Evolutionary conservation across 2,797 vertebrate species (phyloP).

Genomic region (Staurois parvus): DNA sequence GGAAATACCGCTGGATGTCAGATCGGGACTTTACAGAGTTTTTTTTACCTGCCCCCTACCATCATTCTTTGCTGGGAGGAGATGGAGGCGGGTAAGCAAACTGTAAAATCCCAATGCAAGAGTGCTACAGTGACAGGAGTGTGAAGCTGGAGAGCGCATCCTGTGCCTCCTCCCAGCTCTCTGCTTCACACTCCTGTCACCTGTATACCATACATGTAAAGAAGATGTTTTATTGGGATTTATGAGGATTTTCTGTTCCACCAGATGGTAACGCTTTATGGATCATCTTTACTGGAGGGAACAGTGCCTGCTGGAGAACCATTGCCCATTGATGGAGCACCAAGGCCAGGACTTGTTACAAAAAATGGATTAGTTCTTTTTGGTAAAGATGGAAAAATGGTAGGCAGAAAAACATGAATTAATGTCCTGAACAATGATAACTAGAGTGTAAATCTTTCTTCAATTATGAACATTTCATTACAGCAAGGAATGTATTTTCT

Average conservation of each 20-base stretch:
- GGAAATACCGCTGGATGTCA: no score
- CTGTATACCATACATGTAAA: no score
- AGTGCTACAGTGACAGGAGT: no score
- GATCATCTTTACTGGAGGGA: slow-evolving; percentile 84
- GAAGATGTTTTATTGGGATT: background rate
- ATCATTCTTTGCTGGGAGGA: no score
- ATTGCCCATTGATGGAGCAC: slow-evolving; percentile 83
- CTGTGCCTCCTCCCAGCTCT: no score
- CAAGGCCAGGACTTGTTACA: slow-evolving; percentile 85
- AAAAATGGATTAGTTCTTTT: slow-evolving; percentile 89
- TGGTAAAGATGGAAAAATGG: slow-evolving; percentile 89
- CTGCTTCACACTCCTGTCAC: no score
- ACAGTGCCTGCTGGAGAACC: slow-evolving; percentile 82
- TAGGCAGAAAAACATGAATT: slow-evolving; percentile 72
- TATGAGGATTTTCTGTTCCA: background rate
- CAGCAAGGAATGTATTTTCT: no score
- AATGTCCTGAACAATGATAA: background rate
- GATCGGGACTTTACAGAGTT: no score
- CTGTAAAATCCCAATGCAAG: no score
- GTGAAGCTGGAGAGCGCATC: no score
- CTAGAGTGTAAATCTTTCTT: background rate
- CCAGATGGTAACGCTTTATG: slow-evolving; percentile 89
- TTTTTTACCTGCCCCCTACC: no score
- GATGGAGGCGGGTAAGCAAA: no score
- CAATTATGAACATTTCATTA: background rate